Conservation (phyloP, 1,140 invertebrate genomes). For the Drosophila parabipectinata region DNA sequence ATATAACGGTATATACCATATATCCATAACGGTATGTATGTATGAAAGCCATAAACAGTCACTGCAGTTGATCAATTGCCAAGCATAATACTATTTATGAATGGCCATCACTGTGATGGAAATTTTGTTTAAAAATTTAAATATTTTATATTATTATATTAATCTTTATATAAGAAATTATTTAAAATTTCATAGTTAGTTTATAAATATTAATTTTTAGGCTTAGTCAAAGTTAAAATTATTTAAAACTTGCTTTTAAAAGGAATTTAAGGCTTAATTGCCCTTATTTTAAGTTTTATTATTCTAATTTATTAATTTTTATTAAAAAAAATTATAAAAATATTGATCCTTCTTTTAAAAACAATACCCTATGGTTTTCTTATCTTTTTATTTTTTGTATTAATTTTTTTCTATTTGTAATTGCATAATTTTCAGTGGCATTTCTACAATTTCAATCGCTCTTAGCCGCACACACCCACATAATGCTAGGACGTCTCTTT, state of each 20-base stretch:
- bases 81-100: constrained; percentile 30
- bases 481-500: neutral
- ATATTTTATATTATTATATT: neutral
- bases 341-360: neutral
- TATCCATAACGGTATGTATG: neutral
- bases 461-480: constrained; percentile 9
- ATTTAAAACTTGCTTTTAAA: too few species aligned
- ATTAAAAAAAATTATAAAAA: too few species aligned
- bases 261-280: too few species aligned
- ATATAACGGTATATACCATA: neutral
- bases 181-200: too few species aligned
- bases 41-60: constrained; percentile 22
- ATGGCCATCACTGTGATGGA: constrained; percentile 19
- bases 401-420: constrained; percentile 19
- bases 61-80: constrained; percentile 58
- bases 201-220: too few species aligned
- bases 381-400: neutral
- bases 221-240: too few species aligned
- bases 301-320: too few species aligned
- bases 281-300: too few species aligned
- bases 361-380: neutral
- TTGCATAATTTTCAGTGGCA: constrained; percentile 29
- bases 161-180: too few species aligned
- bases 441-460: constrained; percentile 33
- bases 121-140: neutral